Evolutionary conservation across 2,888 invertebrate species (phyloP).

Genomic region (Drosophila mayaguana): DNA sequence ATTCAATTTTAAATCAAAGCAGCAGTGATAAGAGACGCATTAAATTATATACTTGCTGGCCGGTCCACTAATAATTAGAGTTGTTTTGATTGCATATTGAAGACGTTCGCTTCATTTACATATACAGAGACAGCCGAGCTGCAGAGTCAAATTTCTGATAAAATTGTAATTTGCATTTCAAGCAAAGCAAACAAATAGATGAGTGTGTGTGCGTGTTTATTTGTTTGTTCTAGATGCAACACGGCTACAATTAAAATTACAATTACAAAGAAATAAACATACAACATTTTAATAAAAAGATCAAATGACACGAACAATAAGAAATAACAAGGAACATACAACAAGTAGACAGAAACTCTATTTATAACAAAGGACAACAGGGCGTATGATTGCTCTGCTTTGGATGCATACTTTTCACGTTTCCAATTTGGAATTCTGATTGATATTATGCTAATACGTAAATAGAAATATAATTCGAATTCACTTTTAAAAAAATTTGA

Average conservation of each 20-base stretch:
- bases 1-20: conserved; percentile 6
- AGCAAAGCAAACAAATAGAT: conserved; percentile 25
- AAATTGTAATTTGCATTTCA: conserved; percentile 39
- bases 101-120: conserved; percentile 25
- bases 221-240: conserved; percentile 12
- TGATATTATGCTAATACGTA: conserved; percentile 25
- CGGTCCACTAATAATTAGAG: neutral
- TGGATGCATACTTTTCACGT: neutral
- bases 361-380: neutral
- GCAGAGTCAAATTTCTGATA: conserved; percentile 7
- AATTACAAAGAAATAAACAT: conserved; percentile 7
- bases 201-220: neutral
- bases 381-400: neutral
- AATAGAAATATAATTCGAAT: conserved; percentile 5
- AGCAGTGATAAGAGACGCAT: neutral
- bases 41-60: conserved; percentile 1
- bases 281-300: conserved; percentile 7
- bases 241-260: conserved; percentile 16
- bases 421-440: conserved; percentile 17
- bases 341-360: neutral
- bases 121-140: conserved; percentile 17
- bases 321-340: neutral
- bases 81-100: conserved; percentile 3
- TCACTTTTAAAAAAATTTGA: conserved; percentile 4
- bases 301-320: neutral